Conservation (phyloP, 2,113 vertebrate species). For the Lagenorhynchus albirostris region DNA sequence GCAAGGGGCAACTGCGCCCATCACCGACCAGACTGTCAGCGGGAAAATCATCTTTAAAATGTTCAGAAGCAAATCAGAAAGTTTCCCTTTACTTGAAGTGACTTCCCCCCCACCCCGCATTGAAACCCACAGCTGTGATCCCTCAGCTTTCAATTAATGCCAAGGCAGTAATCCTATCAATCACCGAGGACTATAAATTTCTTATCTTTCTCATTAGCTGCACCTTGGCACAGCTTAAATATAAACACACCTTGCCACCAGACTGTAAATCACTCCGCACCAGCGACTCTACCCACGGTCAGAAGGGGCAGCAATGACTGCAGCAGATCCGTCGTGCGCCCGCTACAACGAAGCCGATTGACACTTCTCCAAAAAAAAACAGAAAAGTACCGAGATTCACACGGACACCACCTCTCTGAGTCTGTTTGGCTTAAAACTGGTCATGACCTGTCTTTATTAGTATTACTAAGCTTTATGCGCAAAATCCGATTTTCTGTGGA, state of each 20-base stretch:
- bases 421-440: constrained; percentile 65
- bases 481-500: constrained; percentile 79
- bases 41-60: background rate
- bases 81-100: background rate
- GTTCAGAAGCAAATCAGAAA: background rate
- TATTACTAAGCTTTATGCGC: constrained; percentile 79
- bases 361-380: background rate
- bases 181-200: constrained; percentile 76
- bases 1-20: background rate
- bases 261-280: constrained; percentile 72
- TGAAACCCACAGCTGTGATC: constrained; percentile 72
- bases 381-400: background rate
- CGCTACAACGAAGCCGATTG: constrained; percentile 70
- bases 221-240: constrained; percentile 70
- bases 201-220: constrained; percentile 81
- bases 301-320: constrained; percentile 60
- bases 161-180: constrained; percentile 64
- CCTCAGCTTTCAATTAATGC: constrained; percentile 79
- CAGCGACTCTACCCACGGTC: constrained; percentile 21
- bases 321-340: background rate
- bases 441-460: constrained; percentile 77
- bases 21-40: background rate
- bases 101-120: background rate
- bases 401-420: constrained; percentile 57
- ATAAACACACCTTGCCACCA: constrained; percentile 67